Evolutionary conservation across 2,113 vertebrate species (phyloP).

Genomic region (Takifugu bimaculatus): DNA sequence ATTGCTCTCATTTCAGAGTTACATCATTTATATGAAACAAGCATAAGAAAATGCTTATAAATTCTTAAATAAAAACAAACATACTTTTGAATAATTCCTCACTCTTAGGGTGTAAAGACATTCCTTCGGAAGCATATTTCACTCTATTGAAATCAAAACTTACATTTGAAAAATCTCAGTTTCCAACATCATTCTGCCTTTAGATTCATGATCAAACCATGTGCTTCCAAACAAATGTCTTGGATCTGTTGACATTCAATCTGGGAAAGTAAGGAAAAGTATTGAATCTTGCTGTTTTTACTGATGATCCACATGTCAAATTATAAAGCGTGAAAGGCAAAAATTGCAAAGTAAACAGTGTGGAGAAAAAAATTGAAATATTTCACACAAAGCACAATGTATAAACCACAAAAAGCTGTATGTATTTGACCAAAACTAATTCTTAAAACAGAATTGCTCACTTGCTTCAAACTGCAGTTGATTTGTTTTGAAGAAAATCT

Average conservation of each 20-base stretch:
- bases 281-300: not conserved
- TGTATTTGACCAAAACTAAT: constrained; percentile 56
- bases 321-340: constrained; percentile 18
- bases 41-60: constrained; percentile 88
- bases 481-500: constrained; percentile 15
- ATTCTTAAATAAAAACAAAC: constrained; percentile 98
- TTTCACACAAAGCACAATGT: constrained; percentile 8
- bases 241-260: not conserved
- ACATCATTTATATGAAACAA: constrained; percentile 96
- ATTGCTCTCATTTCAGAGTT: constrained; percentile 96
- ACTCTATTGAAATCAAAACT: not conserved
- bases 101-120: constrained; percentile 85
- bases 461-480: constrained; percentile 28
- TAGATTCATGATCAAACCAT: constrained; percentile 20
- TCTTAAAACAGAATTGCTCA: constrained; percentile 75
- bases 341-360: constrained; percentile 27
- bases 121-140: constrained; percentile 85
- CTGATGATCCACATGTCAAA: constrained; percentile 9
- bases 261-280: not conserved
- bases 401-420: constrained; percentile 22
- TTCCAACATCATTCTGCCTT: constrained; percentile 3
- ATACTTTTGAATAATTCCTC: constrained; percentile 79
- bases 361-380: constrained; percentile 20
- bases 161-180: constrained; percentile 11
- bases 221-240: constrained; percentile 62